Conservation (phyloP, 2,113 vertebrate genomes). For the Channa argus region DNA sequence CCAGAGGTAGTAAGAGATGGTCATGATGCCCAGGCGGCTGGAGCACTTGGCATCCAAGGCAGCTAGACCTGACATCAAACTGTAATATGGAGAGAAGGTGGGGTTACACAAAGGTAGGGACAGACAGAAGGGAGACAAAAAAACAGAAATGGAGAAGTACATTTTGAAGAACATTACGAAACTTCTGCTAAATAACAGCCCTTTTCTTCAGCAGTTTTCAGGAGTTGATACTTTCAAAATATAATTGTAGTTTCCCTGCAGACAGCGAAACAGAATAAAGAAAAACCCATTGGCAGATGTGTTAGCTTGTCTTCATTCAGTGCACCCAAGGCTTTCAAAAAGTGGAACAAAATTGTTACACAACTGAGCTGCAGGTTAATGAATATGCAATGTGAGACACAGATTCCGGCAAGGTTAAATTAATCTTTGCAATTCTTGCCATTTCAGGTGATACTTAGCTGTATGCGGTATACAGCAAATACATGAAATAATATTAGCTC, state of each 20-base stretch:
- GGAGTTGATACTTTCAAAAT: not conserved
- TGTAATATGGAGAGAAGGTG: slow-evolving; percentile 62
- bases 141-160: not conserved
- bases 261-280: not conserved
- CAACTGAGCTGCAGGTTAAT: not conserved
- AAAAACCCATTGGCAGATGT: not conserved
- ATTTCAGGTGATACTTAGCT: not conserved
- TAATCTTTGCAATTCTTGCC: not conserved
- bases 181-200: too few relatives aligned
- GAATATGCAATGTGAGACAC: not conserved
- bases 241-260: not conserved
- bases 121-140: not conserved
- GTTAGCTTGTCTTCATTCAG: not conserved
- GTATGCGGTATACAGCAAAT: not conserved
- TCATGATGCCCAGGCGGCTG: slow-evolving; percentile 96
- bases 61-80: slow-evolving; percentile 96
- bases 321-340: not conserved
- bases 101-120: not conserved
- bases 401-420: not conserved
- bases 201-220: not conserved
- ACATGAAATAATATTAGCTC: not conserved
- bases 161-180: too few relatives aligned
- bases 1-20: slow-evolving; percentile 97
- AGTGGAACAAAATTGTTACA: not conserved
- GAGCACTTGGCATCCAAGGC: slow-evolving; percentile 97